Evolutionary conservation across 1,140 invertebrate genomes (phyloP).

Genomic region (Drosophila lowei): DNA sequence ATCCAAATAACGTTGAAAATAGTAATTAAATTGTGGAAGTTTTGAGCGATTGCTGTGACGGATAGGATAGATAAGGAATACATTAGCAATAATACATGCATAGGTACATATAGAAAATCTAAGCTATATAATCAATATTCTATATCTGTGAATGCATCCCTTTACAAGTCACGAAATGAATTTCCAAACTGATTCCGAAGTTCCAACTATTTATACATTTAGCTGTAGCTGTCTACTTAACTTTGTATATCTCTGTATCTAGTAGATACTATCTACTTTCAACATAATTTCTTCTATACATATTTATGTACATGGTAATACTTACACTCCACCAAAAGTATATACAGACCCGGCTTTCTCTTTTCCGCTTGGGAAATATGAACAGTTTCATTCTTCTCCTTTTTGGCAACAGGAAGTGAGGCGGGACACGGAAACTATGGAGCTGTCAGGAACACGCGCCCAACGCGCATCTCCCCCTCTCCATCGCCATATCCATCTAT

Average conservation of each 20-base stretch:
- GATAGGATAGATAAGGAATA: conserved; percentile 24
- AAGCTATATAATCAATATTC: too few species aligned
- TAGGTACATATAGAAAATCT: too few species aligned
- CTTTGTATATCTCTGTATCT: too few species aligned
- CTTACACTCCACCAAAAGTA: conserved; percentile 10
- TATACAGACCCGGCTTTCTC: not conserved
- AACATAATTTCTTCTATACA: too few species aligned
- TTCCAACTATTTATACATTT: too few species aligned
- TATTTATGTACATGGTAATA: not conserved
- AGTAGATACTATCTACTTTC: too few species aligned
- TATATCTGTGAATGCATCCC: too few species aligned
- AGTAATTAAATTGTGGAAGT: conserved; percentile 29
- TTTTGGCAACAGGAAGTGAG: conserved; percentile 23
- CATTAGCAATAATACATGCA: not conserved
- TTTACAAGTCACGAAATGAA: too few species aligned
- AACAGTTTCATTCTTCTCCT: conserved; percentile 40
- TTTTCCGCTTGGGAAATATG: conserved; percentile 22
- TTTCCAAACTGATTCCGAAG: too few species aligned
- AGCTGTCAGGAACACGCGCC: conserved; percentile 73
- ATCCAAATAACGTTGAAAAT: conserved; percentile 32
- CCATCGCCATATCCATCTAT: too few species aligned
- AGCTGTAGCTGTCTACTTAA: too few species aligned
- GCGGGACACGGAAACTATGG: conserved; percentile 32
- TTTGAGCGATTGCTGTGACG: conserved; percentile 20
- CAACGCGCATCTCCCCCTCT: conserved; percentile 36